A percentile compares a stretch with the other conserved stretches of the same genome.
These are phyloP conservation scores for Marmota monax DNA, from an alignment of 2,113 vertebrate species.

Conservation along the genomic window DNA sequence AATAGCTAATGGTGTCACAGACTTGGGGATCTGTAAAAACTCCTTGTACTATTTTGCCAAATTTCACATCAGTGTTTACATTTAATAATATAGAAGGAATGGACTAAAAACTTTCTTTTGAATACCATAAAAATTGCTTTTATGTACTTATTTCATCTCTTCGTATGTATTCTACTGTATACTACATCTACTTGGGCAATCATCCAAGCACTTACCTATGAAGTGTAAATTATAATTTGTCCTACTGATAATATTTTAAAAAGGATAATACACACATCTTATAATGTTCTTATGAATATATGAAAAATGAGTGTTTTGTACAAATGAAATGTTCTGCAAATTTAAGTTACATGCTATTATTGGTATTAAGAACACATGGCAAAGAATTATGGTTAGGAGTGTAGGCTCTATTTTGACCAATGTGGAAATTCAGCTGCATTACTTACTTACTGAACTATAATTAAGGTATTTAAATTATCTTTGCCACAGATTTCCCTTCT, in stretches of 20 bases:
- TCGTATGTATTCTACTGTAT: background rate
- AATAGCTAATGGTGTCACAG: background rate
- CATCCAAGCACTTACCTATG: background rate
- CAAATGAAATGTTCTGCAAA: background rate
- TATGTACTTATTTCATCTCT: background rate
- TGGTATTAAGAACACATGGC: background rate
- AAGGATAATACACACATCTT: background rate
- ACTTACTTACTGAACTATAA: too few relatives aligned
- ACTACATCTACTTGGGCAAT: background rate
- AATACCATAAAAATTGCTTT: background rate
- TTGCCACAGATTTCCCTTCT: background rate
- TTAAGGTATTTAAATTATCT: too few relatives aligned
- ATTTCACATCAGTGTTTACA: background rate
- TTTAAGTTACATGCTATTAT: background rate
- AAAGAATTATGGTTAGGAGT: too few relatives aligned
- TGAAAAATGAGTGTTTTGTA: background rate
- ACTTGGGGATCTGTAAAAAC: background rate
- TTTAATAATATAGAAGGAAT: too few relatives aligned
- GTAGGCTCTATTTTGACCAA: too few relatives aligned
- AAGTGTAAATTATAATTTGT: background rate
- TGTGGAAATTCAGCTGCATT: too few relatives aligned
- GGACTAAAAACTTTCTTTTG: background rate
- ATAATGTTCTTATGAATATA: background rate
- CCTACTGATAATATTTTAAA: background rate
- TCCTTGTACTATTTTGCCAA: background rate